Evolutionary conservation across 2,888 invertebrate species (phyloP), one percentile per base, ranked within the genome.

Genomic region (Plutella xylostella): DNA sequence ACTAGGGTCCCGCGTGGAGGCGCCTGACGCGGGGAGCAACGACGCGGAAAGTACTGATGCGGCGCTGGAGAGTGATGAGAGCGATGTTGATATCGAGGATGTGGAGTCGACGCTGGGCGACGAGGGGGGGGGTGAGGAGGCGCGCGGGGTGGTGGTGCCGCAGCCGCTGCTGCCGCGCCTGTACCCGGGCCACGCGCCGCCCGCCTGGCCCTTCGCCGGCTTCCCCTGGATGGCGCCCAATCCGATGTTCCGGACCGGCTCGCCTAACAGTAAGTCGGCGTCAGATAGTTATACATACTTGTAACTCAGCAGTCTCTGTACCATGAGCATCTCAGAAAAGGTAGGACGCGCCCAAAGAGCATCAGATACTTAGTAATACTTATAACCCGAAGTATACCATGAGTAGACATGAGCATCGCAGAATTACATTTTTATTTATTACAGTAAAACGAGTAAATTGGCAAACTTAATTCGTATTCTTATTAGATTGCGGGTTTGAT

Each of bases 151-250:
- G 42, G 83, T 90, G 54, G 86, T 90, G 43, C 90, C 90, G 2
- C 90, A 90, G 67, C 89, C 90, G 42, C 68, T 90, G 54, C 71
- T 90, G 60, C 88, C 88, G 49, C 75, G 89, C 62, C 67, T 89
- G 55, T 80, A 85, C 52, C 86, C 85, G 49, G 83, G 83, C 0
- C 79, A 84, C 55, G 78, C 86, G 52, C 83, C 88, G 55, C 74
- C 72, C 56, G 60, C 72, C 45, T 88, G 88, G 88, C 86, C 86
- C 42, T 86, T 90, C 53, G 86, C 89, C 17, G 89, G 90, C 47
- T 89, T 90, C 54, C 87, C 89, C 15, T 89, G 88, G 85, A 85
- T 90, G 72, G 85, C 87, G 12, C 87, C 86, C 19, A 87, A 86
- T 56, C 87, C 85, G 2, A 86, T 84, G 77, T 87, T 88, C 54